These are phyloP conservation scores for Anastatus disparis DNA, from an alignment of 1,140 invertebrate genomes.

Conservation along the genomic window DNA sequence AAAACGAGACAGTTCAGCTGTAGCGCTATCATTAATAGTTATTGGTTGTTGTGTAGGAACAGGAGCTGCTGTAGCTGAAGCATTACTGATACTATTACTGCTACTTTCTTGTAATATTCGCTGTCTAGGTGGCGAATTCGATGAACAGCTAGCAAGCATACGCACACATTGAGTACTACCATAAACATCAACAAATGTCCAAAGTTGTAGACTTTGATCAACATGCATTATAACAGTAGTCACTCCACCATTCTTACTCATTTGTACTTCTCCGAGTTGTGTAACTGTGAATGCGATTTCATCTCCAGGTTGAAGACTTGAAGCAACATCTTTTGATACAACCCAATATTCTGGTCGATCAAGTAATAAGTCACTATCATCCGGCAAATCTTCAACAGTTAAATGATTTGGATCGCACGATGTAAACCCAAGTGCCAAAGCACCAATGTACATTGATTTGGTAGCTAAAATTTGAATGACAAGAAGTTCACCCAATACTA, in stretches of 20 bases:
- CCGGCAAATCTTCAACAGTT: slow-evolving; percentile 81
- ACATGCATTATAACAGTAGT: slow-evolving; percentile 92
- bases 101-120: too few species aligned
- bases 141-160: slow-evolving; percentile 69
- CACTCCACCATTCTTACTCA: slow-evolving; percentile 86
- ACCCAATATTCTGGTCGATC: slow-evolving; percentile 99
- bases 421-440: slow-evolving; percentile 90
- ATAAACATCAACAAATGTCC: slow-evolving; percentile 97
- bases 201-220: slow-evolving; percentile 87
- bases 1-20: slow-evolving; percentile 63
- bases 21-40: slow-evolving; percentile 57
- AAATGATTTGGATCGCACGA: slow-evolving; percentile 88
- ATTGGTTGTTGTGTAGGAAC: too few species aligned
- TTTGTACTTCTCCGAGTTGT: slow-evolving; percentile 86
- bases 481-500: slow-evolving; percentile 86
- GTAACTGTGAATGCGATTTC: slow-evolving; percentile 91
- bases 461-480: slow-evolving; percentile 87
- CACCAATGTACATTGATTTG: slow-evolving; percentile 87
- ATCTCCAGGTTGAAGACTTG: slow-evolving; percentile 84
- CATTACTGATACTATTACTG: too few species aligned
- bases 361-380: slow-evolving; percentile 90
- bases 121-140: slow-evolving; percentile 57
- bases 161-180: slow-evolving; percentile 90
- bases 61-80: too few species aligned
- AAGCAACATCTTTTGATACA: slow-evolving; percentile 91